phyloP scores from a whole-genome alignment of 2,797 vertebrate genomes.

The Anas acuta region DNA sequence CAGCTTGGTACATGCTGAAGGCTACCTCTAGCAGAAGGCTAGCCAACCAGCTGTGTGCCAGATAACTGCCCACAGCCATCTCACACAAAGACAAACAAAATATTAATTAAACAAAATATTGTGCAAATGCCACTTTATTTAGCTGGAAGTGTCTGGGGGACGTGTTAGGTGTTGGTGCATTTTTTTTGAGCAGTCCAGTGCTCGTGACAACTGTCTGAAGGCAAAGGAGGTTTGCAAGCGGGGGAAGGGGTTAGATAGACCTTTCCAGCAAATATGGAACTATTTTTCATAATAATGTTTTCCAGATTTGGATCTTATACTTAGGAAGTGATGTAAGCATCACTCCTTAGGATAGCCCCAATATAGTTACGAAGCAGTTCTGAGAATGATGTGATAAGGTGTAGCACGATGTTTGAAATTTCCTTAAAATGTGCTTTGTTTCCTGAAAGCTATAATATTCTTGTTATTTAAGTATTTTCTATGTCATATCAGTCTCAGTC shows the following conservation, averaged over 20 bases:
- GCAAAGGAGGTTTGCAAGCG: not conserved
- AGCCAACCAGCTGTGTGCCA: slow-evolving; percentile 21
- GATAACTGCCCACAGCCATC: not conserved
- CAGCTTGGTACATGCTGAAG: not conserved
- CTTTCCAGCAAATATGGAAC: not conserved
- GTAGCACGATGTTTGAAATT: not conserved
- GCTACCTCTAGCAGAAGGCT: slow-evolving; percentile 19
- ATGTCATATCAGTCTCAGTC: not conserved
- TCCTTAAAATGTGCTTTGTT: slow-evolving; percentile 26
- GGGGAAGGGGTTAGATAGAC: not conserved
- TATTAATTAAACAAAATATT: not conserved
- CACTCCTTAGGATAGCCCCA: not conserved
- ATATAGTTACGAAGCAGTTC: not conserved
- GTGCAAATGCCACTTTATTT: not conserved
- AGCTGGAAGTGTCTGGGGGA: not conserved
- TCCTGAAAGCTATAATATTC: not conserved
- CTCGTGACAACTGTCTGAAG: not conserved
- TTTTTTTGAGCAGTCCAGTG: not conserved
- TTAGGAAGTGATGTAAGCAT: not conserved
- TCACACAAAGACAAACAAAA: not conserved
- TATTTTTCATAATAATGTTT: not conserved
- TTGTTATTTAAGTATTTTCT: not conserved
- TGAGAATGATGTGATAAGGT: not conserved
- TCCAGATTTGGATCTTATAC: not conserved
- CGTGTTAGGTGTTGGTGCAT: not conserved